Evolutionary conservation across 2,113 vertebrate genomes (phyloP).

Genomic region (Pterocles orientalis): DNA sequence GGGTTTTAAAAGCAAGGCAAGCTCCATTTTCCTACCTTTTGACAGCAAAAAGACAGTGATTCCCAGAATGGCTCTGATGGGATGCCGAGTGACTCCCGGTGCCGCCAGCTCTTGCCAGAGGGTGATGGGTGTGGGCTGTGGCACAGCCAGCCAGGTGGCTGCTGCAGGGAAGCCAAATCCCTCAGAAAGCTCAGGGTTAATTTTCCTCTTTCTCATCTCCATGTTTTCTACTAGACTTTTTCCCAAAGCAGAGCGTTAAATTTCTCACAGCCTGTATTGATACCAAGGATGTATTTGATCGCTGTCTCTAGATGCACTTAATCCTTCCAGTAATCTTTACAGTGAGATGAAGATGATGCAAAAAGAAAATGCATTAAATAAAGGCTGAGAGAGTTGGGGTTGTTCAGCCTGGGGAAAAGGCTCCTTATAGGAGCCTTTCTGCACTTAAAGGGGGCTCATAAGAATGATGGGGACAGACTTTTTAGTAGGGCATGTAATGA

Average conservation of each 20-base stretch:
- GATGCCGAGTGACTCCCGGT: neutral
- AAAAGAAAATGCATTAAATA: neutral
- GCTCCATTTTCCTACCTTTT: neutral
- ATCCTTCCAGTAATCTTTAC: neutral
- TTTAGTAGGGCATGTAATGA: neutral
- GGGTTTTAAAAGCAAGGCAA: neutral
- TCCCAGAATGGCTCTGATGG: rapidly evolving
- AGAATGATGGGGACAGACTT: neutral
- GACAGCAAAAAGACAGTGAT: neutral
- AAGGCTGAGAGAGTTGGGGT: neutral
- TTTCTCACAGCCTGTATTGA: neutral
- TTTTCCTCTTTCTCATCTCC: neutral
- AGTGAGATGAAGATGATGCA: neutral
- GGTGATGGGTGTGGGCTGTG: neutral
- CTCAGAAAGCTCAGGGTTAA: neutral
- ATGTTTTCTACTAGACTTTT: neutral
- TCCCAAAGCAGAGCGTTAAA: neutral
- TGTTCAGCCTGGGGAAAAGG: neutral
- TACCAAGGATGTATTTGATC: neutral
- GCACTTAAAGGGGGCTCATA: neutral
- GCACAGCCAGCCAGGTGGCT: neutral
- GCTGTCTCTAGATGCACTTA: neutral
- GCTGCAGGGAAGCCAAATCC: neutral
- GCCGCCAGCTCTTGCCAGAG: neutral
- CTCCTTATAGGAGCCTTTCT: neutral